These are phyloP conservation scores for Cydia fagiglandana DNA, from an alignment of 1,140 invertebrate genomes.

Conservation along the genomic window DNA sequence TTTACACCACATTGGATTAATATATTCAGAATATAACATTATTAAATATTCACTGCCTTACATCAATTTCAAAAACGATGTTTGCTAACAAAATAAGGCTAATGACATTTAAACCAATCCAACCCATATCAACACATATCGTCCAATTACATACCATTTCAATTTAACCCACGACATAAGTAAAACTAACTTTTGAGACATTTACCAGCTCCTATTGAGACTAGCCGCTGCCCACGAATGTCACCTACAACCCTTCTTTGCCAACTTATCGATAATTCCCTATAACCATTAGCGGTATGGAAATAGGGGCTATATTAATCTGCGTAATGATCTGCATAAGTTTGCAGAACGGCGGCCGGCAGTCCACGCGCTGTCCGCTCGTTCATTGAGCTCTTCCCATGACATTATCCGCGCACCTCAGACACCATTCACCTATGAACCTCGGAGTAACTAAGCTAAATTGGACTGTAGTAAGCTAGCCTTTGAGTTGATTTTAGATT, in stretches of 20 bases:
- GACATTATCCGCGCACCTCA: constrained; percentile 68
- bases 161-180: constrained; percentile 8
- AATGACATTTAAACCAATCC: background rate
- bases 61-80: too few relatives aligned
- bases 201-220: constrained; percentile 25
- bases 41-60: too few relatives aligned
- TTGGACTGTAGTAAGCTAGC: constrained; percentile 14
- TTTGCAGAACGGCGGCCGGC: constrained; percentile 62
- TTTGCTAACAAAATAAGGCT: background rate
- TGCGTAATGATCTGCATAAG: constrained; percentile 45
- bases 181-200: constrained; percentile 17
- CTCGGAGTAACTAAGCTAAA: constrained; percentile 36
- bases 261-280: background rate
- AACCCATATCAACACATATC: background rate
- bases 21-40: too few relatives aligned
- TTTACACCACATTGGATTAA: too few relatives aligned
- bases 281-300: background rate
- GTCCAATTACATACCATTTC: constrained; percentile 17
- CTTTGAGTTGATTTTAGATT: constrained; percentile 36
- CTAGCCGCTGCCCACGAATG: constrained; percentile 34
- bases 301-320: constrained; percentile 41
- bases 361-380: constrained; percentile 72
- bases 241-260: constrained; percentile 38
- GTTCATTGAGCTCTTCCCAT: constrained; percentile 77
- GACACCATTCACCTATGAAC: constrained; percentile 53